Evolutionary conservation across 2,113 vertebrate genomes (phyloP).

Genomic region (Malurus melanocephalus): DNA sequence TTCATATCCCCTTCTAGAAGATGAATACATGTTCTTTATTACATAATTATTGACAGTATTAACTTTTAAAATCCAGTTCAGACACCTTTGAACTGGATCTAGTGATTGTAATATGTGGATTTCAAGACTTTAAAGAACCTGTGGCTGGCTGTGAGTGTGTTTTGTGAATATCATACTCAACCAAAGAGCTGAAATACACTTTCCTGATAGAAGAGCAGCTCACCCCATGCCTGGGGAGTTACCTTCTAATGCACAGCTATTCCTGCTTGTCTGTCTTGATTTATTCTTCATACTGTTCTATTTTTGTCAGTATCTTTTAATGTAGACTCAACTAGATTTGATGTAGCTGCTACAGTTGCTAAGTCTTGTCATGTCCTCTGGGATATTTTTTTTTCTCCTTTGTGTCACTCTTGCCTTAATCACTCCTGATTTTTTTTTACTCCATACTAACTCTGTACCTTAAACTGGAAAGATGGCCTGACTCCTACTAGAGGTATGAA

Average conservation of each 20-base stretch:
- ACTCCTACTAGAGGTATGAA: neutral
- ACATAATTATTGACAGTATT: neutral
- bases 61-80: neutral
- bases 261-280: neutral
- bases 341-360: neutral
- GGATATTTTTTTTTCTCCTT: neutral
- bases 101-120: neutral
- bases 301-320: conserved; percentile 12
- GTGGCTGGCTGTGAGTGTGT: neutral
- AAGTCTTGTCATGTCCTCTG: neutral
- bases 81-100: neutral
- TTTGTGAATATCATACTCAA: neutral
- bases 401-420: neutral
- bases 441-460: neutral
- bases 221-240: neutral
- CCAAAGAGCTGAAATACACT: neutral
- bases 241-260: neutral
- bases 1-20: neutral
- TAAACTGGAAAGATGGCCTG: neutral
- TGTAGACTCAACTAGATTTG: neutral
- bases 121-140: neutral
- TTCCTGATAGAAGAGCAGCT: neutral
- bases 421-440: neutral
- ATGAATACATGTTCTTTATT: neutral
- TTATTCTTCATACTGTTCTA: neutral